These are phyloP conservation scores for Cheilosia grossa DNA, from an alignment of 2,888 invertebrate species.

Conservation along the genomic window DNA sequence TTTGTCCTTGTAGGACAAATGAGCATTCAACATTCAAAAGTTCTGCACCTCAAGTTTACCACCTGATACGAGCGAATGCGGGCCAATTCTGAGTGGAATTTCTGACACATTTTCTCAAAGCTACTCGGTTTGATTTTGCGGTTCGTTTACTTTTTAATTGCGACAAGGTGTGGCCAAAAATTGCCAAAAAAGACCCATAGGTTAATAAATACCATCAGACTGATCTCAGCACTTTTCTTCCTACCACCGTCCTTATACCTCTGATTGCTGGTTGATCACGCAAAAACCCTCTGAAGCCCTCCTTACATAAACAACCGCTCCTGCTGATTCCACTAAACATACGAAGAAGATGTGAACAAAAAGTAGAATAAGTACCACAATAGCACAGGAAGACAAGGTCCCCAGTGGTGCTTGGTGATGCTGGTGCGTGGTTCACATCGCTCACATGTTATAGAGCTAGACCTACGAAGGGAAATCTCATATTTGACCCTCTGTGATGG, in stretches of 20 bases:
- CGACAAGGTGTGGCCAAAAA: no score
- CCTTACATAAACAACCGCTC: conserved; percentile 2
- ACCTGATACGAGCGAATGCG: no score
- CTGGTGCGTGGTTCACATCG: conserved; percentile 11
- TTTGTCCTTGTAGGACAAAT: no score
- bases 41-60: no score
- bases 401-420: not conserved
- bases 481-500: conserved; percentile 67
- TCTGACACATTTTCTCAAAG: no score
- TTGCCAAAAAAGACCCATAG: no score
- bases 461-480: conserved; percentile 31
- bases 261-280: not conserved
- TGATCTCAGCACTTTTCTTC: not conserved
- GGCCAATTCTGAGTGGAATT: no score
- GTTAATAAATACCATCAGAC: not conserved
- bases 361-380: conserved; percentile 49
- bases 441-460: not conserved
- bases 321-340: conserved; percentile 28
- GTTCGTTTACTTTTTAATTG: no score
- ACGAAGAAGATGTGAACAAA: conserved; percentile 25
- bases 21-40: no score
- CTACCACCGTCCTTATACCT: not conserved
- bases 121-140: no score
- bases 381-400: conserved; percentile 5
- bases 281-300: not conserved